These are phyloP conservation scores for Pollenia amentaria DNA, from an alignment of 2,888 invertebrate species.

Conservation along the genomic window DNA sequence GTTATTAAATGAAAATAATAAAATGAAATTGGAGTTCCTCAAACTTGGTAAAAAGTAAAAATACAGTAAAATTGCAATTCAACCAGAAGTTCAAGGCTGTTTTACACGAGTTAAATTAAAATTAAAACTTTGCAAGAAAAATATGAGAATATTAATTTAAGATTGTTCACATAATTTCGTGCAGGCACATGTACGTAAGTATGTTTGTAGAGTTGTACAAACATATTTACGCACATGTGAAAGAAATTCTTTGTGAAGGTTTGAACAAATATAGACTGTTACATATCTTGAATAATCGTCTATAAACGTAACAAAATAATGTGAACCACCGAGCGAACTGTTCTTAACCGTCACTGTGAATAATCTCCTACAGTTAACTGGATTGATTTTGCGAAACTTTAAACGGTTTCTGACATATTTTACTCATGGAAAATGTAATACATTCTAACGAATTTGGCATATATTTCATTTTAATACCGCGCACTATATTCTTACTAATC, in stretches of 20 bases:
- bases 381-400: constrained; percentile 13
- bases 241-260: neutral
- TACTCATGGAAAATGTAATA: constrained; percentile 51
- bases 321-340: constrained; percentile 27
- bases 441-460: constrained; percentile 28
- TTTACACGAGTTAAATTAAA: too few relatives aligned
- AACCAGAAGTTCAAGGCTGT: too few relatives aligned
- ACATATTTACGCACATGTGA: too few relatives aligned
- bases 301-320: constrained; percentile 32
- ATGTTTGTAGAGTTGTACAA: too few relatives aligned
- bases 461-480: constrained; percentile 30
- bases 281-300: constrained; percentile 34
- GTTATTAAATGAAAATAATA: too few relatives aligned
- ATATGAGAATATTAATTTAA: neutral
- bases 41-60: too few relatives aligned
- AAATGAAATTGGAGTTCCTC: too few relatives aligned
- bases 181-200: too few relatives aligned
- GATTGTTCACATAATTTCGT: too few relatives aligned
- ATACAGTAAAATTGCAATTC: too few relatives aligned
- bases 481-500: constrained; percentile 36
- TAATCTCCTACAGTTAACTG: constrained; percentile 5
- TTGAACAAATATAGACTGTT: constrained; percentile 18
- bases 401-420: constrained; percentile 50
- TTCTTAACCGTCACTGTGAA: constrained; percentile 47
- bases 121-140: neutral